Percentiles rank a stretch among this genome's conserved stretches.
These are phyloP conservation scores for Thymallus thymallus DNA, from an alignment of 2,113 vertebrate species.

Conservation along the genomic window DNA sequence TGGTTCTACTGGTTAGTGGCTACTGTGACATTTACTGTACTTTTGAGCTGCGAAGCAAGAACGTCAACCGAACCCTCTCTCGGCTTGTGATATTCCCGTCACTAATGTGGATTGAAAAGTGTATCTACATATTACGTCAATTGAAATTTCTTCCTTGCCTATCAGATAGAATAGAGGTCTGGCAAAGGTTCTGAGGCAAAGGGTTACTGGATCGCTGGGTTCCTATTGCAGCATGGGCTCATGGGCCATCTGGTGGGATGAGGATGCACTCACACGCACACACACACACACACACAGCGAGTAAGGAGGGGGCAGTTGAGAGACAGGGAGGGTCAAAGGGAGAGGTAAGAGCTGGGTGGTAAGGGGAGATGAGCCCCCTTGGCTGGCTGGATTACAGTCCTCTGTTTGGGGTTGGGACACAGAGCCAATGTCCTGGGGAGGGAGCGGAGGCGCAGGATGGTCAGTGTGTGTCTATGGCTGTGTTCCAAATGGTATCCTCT, in stretches of 20 bases:
- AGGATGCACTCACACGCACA: too few species aligned
- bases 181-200: conserved; percentile 8
- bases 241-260: conserved; percentile 22
- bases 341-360: not conserved
- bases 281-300: not conserved
- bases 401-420: not conserved
- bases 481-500: too few species aligned
- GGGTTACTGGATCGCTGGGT: conserved; percentile 3
- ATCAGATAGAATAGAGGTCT: conserved; percentile 13
- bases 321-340: not conserved
- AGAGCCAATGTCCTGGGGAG: not conserved
- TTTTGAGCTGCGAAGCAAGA: too few species aligned
- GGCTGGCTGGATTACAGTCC: not conserved
- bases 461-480: not conserved
- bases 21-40: too few species aligned
- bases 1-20: too few species aligned
- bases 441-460: not conserved
- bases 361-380: conserved; percentile 8
- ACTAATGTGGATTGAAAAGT: too few species aligned
- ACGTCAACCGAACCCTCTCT: too few species aligned
- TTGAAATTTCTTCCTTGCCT: not conserved
- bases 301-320: too few species aligned
- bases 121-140: too few species aligned
- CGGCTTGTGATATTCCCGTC: too few species aligned
- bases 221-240: conserved; percentile 10